Percentiles rank a stretch among this genome's conserved stretches.
These are phyloP conservation scores for Hemaris fuciformis DNA, from an alignment of 2,888 invertebrate species.

Conservation along the genomic window DNA sequence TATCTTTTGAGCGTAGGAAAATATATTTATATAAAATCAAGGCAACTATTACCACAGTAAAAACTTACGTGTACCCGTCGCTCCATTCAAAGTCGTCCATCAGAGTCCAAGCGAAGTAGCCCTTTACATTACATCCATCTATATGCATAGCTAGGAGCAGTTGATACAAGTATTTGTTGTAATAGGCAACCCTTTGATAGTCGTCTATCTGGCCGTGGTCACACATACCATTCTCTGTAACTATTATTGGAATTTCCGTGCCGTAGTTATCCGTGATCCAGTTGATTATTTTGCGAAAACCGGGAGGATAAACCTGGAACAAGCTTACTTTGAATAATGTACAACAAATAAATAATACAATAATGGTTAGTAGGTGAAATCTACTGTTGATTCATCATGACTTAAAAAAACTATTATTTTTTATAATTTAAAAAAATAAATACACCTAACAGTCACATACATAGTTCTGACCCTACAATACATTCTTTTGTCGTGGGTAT, in stretches of 20 bases:
- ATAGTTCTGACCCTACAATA: too few relatives aligned
- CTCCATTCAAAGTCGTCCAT: constrained; percentile 85
- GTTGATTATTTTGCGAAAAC: constrained; percentile 83
- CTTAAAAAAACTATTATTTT: too few relatives aligned
- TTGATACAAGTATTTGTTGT: constrained; percentile 70
- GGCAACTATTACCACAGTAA: neutral
- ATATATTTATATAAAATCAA: too few relatives aligned
- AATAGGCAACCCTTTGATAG: constrained; percentile 77
- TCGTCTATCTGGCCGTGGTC: constrained; percentile 66
- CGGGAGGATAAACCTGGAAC: constrained; percentile 77
- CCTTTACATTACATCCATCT: constrained; percentile 69
- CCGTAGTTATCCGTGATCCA: constrained; percentile 83
- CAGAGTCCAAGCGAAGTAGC: constrained; percentile 83
- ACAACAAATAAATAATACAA: neutral
- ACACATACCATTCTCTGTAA: constrained; percentile 83
- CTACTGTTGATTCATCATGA: too few relatives aligned
- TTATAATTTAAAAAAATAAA: too few relatives aligned
- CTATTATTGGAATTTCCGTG: constrained; percentile 76
- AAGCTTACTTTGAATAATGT: neutral
- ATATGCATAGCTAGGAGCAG: constrained; percentile 59
- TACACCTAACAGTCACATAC: too few relatives aligned
- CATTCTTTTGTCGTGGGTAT: too few relatives aligned
- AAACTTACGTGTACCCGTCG: constrained; percentile 63
- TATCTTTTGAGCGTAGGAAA: too few relatives aligned
- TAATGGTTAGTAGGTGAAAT: too few relatives aligned